Evolutionary conservation across 2,888 invertebrate species (phyloP), one percentile per base, ranked within the genome.

Genomic region (Trissolcus japonicus): DNA sequence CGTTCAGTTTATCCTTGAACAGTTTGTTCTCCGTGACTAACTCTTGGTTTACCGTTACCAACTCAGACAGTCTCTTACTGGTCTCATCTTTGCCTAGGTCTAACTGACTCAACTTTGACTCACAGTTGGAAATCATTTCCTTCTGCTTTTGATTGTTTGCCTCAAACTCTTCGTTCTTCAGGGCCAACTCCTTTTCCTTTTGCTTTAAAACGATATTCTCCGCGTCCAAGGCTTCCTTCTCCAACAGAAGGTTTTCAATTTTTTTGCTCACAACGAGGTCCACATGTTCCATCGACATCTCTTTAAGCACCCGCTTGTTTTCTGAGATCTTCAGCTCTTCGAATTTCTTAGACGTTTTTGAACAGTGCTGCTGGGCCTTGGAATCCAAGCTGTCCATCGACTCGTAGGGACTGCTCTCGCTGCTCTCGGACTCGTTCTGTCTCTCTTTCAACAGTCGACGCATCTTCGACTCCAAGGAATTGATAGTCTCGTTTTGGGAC

Each of bases 1-100:
- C 81, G 59, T 83, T 83, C 59, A 83, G 78, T 48, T 80, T 79
- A 41, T 83, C 79, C 35, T 86, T 83, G 9, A 86, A 74, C 67
- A 83, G 72, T 40, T 82, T 79, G 67, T 83, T 86, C 67, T 84
- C 82, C 16, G 76, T 66, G 7, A 63, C 63, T 17, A 83, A 21
- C 79, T 82, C 76, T 63, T 73, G 54, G 63, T 81, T 80, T 4
- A 51, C 50, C 40, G 53, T 41, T 19, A 57, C 59, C 11, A 83
- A 25, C 59, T 83, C 68, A 25, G 72, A 67, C 13, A 83, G 55
- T 59, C 25, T 29, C 16, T 55, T 48, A 14, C 29, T 61, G 21
- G n/a, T 29, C 16, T 82, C 78, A 16, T 57, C 43, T 9, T 59
- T 35, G 1, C 57, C 35, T 3, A 50, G 25, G 6, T 72, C 16